Base-by-base conservation (phyloP, 2,888 invertebrate species). In the Homarus gammarus region DNA sequence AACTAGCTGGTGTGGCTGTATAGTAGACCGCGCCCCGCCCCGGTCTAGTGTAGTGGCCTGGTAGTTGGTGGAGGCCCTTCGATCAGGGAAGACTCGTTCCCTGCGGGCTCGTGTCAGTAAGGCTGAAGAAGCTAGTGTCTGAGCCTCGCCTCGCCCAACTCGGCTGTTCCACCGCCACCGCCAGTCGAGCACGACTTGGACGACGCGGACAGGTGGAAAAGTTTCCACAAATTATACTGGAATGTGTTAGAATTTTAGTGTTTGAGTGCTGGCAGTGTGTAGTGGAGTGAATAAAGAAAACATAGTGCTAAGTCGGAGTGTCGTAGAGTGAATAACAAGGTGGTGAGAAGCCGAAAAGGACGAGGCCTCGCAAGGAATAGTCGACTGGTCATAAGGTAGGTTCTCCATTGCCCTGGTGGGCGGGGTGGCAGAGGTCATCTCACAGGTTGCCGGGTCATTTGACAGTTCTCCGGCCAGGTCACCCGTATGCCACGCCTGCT, bases 51-150 rank as follows among this genome's bases (percentile, higher is more conserved):
- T 51, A 33, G 70, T 33, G 82, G 82, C 82, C 82, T 83, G 70
- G 44, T 38, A 70, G 70, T 44, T 44, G 33, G 70, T 61, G 44
- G 68, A 61, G 70, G 56, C 56, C 79, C 82, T 83, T 83, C 82
- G 82, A 83, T 83, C 82, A 83, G 70, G 72, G 72, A 12, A 83
- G 70, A 83, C 82, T 83, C 82, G 82, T 49, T 83, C 49, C 75
- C 49, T 10, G 70, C 70, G 3, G 56, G 56, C 1, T 56, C 22
- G 56, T 56, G 56, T 15, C 56, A 22, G 56, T 22, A 15, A 44
- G n/a, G 68, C 49, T n/a, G 40, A 27, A 33, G 44, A 22, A 72
- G 70, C 82, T 83, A 72, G 82, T 68, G 68, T 68, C 12, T 68
- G 70, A 82, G 82, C 82, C 70, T 82, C 82, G 82, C 68, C 82